These are phyloP conservation scores for Ptychobarbus kaznakovi DNA, from an alignment of 2,797 vertebrate genomes.

Conservation along the genomic window DNA sequence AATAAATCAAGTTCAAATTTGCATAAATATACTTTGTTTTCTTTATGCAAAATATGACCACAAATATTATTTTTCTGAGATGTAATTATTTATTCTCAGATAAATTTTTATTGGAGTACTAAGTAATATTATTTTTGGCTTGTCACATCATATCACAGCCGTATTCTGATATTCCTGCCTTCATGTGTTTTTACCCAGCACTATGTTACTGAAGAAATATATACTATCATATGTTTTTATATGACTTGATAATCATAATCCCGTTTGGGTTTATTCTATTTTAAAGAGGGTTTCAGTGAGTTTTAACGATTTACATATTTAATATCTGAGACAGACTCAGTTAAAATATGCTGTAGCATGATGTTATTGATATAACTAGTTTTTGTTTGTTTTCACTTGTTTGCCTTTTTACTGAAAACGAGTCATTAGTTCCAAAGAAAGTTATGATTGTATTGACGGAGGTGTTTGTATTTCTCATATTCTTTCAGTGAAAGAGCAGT, in stretches of 20 bases:
- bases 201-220: background rate
- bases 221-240: background rate
- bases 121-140: background rate
- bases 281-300: background rate
- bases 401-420: background rate
- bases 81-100: no score
- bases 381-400: background rate
- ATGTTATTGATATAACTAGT: background rate
- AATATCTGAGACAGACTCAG: background rate
- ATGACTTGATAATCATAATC: background rate
- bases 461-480: conserved; percentile 63
- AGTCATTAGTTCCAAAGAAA: background rate
- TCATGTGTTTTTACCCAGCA: background rate
- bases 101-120: no score
- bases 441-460: background rate
- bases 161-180: background rate
- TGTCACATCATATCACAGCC: background rate
- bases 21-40: background rate
- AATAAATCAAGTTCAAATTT: background rate
- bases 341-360: background rate
- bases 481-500: conserved; percentile 95
- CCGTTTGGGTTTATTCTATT: background rate
- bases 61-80: no score
- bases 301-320: background rate
- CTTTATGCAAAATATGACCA: no score